Percentiles rank a stretch among this genome's conserved stretches.
These are phyloP conservation scores for Ariopsis seemanni DNA, from an alignment of 2,113 vertebrate species.

Conservation along the genomic window DNA sequence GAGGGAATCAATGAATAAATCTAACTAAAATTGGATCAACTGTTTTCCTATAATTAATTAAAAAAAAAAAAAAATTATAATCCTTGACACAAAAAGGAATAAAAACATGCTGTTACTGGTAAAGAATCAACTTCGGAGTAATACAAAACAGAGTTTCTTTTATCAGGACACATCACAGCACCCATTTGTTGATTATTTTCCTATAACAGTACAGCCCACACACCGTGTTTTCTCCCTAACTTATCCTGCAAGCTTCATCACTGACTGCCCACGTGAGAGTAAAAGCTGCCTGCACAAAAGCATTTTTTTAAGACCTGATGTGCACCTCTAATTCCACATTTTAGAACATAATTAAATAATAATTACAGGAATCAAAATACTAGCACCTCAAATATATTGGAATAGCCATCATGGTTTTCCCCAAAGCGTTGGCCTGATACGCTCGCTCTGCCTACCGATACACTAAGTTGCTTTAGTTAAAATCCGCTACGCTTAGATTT, in stretches of 20 bases:
- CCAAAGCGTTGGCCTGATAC: too few species aligned
- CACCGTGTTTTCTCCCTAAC: not conserved
- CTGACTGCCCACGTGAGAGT: not conserved
- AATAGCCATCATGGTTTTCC: not conserved
- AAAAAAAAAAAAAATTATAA: too few species aligned
- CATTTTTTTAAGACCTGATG: not conserved
- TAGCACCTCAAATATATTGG: not conserved
- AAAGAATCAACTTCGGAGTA: not conserved
- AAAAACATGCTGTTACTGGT: not conserved
- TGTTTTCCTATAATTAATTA: not conserved
- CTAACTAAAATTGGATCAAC: not conserved
- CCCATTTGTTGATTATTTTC: not conserved
- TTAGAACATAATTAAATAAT: not conserved
- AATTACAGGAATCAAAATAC: not conserved
- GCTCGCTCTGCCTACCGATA: too few species aligned
- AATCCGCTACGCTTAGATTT: too few species aligned
- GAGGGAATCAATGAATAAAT: not conserved
- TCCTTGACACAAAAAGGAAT: not conserved
- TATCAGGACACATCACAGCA: not conserved
- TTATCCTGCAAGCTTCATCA: not conserved
- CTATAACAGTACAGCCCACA: not conserved
- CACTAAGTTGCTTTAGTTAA: too few species aligned
- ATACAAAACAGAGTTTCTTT: not conserved
- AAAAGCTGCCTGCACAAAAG: not conserved
- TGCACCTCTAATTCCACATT: not conserved